These are phyloP conservation scores for Steatocranus sp. DNA, from an alignment of 2,797 vertebrate genomes.

Conservation along the genomic window DNA sequence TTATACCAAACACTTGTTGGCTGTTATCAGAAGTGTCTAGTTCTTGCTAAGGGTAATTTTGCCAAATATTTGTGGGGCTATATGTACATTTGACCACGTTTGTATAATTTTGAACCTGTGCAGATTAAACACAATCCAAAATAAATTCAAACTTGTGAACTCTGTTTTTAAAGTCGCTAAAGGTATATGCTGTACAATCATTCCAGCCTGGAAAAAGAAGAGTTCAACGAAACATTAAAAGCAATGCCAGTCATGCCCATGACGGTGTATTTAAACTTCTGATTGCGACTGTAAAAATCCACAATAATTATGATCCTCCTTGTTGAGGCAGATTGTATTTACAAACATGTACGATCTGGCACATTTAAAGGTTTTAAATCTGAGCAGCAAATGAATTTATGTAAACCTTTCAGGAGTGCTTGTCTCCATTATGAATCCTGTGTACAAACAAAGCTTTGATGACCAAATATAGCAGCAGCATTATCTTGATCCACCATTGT, in stretches of 20 bases:
- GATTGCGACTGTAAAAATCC: not conserved
- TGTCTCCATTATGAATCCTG: not conserved
- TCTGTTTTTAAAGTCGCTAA: not conserved
- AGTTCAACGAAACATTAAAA: not conserved
- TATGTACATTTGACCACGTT: not conserved
- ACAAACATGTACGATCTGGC: not conserved
- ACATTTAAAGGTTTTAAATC: not conserved
- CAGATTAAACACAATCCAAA: not conserved
- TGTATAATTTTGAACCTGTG: not conserved
- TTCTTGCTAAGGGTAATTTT: fast-evolving
- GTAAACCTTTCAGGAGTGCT: not conserved
- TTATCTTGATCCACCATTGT: not conserved
- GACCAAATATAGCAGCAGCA: not conserved
- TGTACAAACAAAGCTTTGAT: not conserved
- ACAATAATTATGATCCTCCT: not conserved
- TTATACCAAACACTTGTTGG: not conserved
- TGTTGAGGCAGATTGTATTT: not conserved
- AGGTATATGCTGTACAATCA: not conserved
- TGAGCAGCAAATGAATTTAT: not conserved
- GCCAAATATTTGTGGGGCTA: fast-evolving
- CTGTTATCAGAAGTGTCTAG: not conserved
- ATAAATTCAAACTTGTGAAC: not conserved
- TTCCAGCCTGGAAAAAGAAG: not conserved
- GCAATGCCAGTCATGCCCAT: fast-evolving
- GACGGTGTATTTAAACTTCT: fast-evolving